These are phyloP conservation scores for Apis dorsata DNA, from an alignment of 1,140 invertebrate species.

Conservation along the genomic window DNA sequence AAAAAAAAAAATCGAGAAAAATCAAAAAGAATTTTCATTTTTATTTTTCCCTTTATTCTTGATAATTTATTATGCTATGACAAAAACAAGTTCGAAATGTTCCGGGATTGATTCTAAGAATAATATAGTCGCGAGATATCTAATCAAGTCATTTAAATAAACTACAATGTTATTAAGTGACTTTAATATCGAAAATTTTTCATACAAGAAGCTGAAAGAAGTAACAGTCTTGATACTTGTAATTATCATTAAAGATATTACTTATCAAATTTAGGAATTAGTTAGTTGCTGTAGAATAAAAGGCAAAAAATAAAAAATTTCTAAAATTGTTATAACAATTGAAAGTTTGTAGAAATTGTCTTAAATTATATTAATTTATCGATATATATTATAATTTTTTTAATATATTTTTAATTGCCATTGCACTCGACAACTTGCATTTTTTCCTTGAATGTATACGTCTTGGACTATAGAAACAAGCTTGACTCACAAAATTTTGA, in stretches of 20 bases:
- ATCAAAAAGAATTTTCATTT: no score
- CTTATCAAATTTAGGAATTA: no score
- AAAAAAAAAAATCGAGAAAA: no score
- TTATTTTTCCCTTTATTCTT: neutral
- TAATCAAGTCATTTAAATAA: neutral
- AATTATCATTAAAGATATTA: neutral
- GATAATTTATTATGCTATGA: neutral
- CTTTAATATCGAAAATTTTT: neutral
- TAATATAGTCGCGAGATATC: neutral
- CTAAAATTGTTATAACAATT: no score
- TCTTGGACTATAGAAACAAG: neutral
- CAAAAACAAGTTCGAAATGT: neutral
- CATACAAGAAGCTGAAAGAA: neutral
- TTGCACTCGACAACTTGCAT: neutral
- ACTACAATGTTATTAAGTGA: neutral
- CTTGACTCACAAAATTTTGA: neutral
- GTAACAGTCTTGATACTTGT: no score
- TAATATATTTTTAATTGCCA: neutral
- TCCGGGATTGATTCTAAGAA: neutral
- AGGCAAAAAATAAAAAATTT: no score
- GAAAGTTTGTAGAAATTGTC: no score
- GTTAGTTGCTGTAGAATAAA: no score
- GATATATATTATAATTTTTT: no score
- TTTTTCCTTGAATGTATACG: neutral
- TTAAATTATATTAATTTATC: no score